phyloP scores from a whole-genome alignment of 2,113 vertebrate species.

The Glaucidium brasilianum region DNA sequence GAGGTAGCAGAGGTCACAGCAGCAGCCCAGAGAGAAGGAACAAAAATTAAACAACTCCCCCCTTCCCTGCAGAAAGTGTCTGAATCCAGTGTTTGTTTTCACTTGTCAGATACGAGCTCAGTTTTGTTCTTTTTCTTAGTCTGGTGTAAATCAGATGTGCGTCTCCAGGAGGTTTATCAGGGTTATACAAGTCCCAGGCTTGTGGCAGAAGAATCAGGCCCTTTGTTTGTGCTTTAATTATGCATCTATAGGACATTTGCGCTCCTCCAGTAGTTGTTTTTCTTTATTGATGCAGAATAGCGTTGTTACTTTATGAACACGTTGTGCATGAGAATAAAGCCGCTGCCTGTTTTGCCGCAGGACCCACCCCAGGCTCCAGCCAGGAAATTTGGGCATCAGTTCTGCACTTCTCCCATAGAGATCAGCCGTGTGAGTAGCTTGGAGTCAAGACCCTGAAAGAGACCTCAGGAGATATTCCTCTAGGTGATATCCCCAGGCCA shows the following conservation, averaged over 20 bases:
- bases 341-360: rapidly evolving
- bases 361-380: background rate
- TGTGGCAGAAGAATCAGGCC: background rate
- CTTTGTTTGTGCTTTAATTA: background rate
- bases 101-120: background rate
- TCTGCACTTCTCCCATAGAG: rapidly evolving
- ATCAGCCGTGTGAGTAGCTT: rapidly evolving
- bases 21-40: constrained; percentile 35
- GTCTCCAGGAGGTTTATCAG: background rate
- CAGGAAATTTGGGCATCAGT: rapidly evolving
- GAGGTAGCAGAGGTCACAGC: constrained; percentile 56
- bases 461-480: background rate
- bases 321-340: background rate
- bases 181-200: background rate
- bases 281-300: rapidly evolving
- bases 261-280: rapidly evolving
- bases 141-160: background rate
- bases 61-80: constrained; percentile 8
- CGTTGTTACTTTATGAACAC: rapidly evolving
- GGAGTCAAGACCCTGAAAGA: background rate
- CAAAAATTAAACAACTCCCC: constrained; percentile 3
- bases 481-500: background rate
- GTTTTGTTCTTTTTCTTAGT: background rate
- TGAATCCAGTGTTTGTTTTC: constrained; percentile 50
- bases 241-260: background rate